These are phyloP conservation scores for Microcebus ravelobensis DNA, from an alignment of 2,113 vertebrate species.

Conservation along the genomic window DNA sequence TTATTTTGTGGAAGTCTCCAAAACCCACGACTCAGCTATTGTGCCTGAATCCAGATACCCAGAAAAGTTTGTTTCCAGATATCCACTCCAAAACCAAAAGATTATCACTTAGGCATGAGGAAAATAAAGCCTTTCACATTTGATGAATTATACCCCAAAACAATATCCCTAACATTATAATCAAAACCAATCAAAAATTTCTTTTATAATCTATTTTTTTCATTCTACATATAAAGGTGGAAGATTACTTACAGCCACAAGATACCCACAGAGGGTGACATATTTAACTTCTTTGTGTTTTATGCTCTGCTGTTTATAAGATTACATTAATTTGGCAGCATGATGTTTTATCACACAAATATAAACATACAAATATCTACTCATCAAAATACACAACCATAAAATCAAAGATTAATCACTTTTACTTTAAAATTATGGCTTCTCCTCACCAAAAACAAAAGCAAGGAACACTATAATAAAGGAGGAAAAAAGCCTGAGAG, in stretches of 20 bases:
- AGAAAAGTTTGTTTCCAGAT: neutral
- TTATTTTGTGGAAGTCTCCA: neutral
- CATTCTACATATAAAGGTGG: neutral
- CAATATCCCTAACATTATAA: neutral
- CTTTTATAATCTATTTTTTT: neutral
- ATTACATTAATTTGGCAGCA: conserved; percentile 26
- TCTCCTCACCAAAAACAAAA: neutral
- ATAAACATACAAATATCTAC: neutral
- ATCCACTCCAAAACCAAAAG: neutral
- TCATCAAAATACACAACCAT: conserved; percentile 35
- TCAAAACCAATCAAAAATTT: neutral
- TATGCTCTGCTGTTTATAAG: neutral
- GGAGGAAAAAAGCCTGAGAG: neutral
- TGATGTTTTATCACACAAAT: neutral
- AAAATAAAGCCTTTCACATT: neutral
- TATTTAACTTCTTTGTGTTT: neutral
- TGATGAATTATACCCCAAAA: neutral
- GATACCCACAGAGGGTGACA: neutral
- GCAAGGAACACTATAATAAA: neutral
- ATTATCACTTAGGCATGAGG: neutral
- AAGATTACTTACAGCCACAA: neutral
- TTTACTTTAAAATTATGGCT: conserved; percentile 43
- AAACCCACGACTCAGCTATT: neutral
- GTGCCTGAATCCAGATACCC: neutral
- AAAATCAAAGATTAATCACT: neutral